Evolutionary conservation across 2,113 vertebrate species (phyloP), one percentile per base, ranked within the genome.

Genomic region (Austrofundulus limnaeus): DNA sequence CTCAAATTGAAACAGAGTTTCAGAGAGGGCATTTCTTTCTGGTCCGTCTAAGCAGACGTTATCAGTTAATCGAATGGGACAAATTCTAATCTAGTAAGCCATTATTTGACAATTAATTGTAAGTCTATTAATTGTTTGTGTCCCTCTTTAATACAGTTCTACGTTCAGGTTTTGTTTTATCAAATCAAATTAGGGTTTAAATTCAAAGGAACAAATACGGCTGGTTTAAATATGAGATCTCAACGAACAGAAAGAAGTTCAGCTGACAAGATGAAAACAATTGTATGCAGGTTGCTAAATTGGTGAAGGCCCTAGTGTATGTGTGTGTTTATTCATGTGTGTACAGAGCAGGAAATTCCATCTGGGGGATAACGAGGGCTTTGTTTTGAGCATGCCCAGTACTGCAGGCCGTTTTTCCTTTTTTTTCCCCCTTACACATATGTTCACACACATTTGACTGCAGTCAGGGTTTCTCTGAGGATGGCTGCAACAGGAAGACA

Each of bases 181-280:
- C n/a, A n/a, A n/a, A n/a, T n/a, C n/a, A n/a, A n/a, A n/a, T n/a
- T n/a, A n/a, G n/a, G n/a, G n/a, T n/a, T n/a, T n/a, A 7, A 28
- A 28, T 28, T 3, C 3, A 28, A 28, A 28, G 28, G 7, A 28
- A 4, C 7, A 28, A 28, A 28, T 28, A 28, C 7, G 7, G 28
- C 28, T 28, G 28, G 28, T 28, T 28, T 28, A 3, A 28, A 7
- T 28, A 28, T 7, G 7, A 7, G 28, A 34, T 9, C 31, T 43
- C 14, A 58, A 61, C 86, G 80, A 85, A 85, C 69, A 83, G 67
- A 88, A 84, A 85, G 83, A 88, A 66, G 72, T 74, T 90, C 90
- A 89, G 84, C 62, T 91, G 90, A 90, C 87, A 68, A 87, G 84
- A 86, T 80, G 83, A 83, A 56, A 89, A 89, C 88, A 86, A 75